Conservation (phyloP, 2,888 invertebrate genomes). For the Molorchus minor region DNA sequence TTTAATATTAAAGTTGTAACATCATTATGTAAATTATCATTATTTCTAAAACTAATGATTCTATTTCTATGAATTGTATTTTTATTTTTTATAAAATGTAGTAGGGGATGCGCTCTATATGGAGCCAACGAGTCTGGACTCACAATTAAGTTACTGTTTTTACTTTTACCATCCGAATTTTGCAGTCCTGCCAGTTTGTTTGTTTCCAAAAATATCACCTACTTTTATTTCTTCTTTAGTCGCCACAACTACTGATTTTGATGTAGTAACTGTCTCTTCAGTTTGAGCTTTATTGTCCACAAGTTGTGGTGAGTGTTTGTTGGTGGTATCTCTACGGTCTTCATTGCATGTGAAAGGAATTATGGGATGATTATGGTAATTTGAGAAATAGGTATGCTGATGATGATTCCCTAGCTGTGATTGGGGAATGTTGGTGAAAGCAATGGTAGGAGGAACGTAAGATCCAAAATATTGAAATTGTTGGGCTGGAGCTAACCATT, state of each 20-base stretch:
- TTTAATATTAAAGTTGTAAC: conserved; percentile 66
- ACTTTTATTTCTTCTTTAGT: conserved; percentile 29
- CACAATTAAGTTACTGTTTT: too few relatives aligned
- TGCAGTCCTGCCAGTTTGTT: not conserved
- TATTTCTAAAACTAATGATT: conserved; percentile 51
- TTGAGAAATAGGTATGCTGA: conserved; percentile 10
- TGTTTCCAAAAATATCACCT: conserved; percentile 7
- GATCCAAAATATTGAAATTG: conserved; percentile 30
- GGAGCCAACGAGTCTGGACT: conserved; percentile 36
- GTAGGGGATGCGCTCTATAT: conserved; percentile 55
- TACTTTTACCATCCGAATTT: conserved; percentile 2
- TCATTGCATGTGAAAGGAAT: not conserved
- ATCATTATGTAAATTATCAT: conserved; percentile 39
- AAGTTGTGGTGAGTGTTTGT: too few relatives aligned
- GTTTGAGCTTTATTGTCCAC: too few relatives aligned
- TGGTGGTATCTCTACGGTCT: not conserved
- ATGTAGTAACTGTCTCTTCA: not conserved
- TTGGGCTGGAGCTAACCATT: conserved; percentile 41
- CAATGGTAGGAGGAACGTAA: conserved; percentile 19
- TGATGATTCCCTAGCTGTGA: conserved; percentile 10
- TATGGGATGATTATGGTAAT: conserved; percentile 19
- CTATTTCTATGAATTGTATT: conserved; percentile 50
- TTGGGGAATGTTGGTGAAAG: conserved; percentile 15
- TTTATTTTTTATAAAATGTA: conserved; percentile 54
- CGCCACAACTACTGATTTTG: conserved; percentile 24